Evolutionary conservation across 2,888 invertebrate genomes (phyloP), one percentile per base, ranked within the genome.

Genomic region (Anoplius nigerrimus): DNA sequence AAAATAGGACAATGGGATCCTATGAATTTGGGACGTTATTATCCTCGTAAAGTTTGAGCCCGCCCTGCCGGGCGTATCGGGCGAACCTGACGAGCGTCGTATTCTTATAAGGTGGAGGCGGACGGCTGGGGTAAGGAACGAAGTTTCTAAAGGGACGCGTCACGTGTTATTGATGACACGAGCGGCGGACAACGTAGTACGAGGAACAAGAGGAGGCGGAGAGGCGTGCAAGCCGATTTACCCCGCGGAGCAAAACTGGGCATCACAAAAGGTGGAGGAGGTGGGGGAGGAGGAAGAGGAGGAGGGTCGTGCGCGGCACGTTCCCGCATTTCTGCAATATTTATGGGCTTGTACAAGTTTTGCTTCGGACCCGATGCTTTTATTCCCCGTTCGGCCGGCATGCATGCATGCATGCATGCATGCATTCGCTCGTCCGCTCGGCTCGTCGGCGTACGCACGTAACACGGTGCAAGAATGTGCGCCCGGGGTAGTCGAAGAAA

Each of bases 301-400:
- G 64, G 54, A n/a, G n/a, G 13, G 8, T 20, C 21, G 24, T n/a
- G 56, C 22, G 34, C 42, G 22, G 27, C 58, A 56, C 56, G 60
- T 18, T 48, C 48, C 48, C n/a, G 48, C 18, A 18, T 70, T 69
- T 71, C 60, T 67, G 55, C 66, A 65, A 75, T 73, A 75, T 73
- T 73, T 69, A 75, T 69, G 73, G 60, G 68, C 70, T 62, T 24
- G 64, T 55, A 68, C 52, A 62, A 70, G 58, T 70, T 72, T 63
- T 64, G 63, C 66, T 65, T n/a, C 42, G 20, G 61, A 45, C 53
- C 52, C 59, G 58, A 53, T 63, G 16, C 18, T 18, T 60, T 61
- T 66, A 34, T 54, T 61, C 51, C 52, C 58, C 22, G 21, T 52
- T 22, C 51, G 2, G n/a, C 8, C 48, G 34, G 34, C 34, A 13